Base-by-base conservation (phyloP, 2,113 vertebrate species). In the Zosterops pallidus region DNA sequence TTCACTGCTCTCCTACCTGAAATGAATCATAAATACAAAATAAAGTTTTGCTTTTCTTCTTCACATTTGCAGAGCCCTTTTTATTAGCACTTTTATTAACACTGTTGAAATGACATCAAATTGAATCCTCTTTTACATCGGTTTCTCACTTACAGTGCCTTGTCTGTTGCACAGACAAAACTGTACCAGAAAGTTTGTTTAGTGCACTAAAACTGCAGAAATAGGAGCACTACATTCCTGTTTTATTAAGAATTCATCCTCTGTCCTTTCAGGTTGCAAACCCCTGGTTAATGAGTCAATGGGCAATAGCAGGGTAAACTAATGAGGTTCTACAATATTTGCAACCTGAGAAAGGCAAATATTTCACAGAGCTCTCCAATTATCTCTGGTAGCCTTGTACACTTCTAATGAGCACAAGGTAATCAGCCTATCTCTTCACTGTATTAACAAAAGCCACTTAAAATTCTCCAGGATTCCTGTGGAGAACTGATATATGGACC, bases 291-390 rank as follows among this genome's bases (percentile, higher is more conserved):
- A 80, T 23, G 17, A 95, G 37, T 21, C 60, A 72, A 12, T 60
- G 79, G 90, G 63, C 65, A 83, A 49, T 26, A 78, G 62, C 69
- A 68, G n/a, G 53, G 83, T 70, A 90, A 86, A 62, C 88, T 87
- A 92, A 94, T 74, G 77, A 95, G 74, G 42, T 89, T 63, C 55
- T 75, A 24, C 75, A 75, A 26, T 92, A 87, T 95, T 95, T 96
- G 88, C 86, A 86, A 83, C 84, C 63, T 68, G 63, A 64, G 70
- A 80, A 96, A 86, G 57, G 83, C 86, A 95, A 89, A 95, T 94
- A 94, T 92, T 95, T 96, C 81, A 81, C 83, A 29, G 53, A 94
- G 76, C 64, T 86, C 71, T 93, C 94, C 88, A 95, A 39, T 96
- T 97, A 95, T 86, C 90, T 74, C 86, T 91, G 71, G 83, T 94